Percentiles rank a stretch among this genome's conserved stretches.
Conservation (phyloP, 2,888 invertebrate species). For the Amaurobius ferox region DNA sequence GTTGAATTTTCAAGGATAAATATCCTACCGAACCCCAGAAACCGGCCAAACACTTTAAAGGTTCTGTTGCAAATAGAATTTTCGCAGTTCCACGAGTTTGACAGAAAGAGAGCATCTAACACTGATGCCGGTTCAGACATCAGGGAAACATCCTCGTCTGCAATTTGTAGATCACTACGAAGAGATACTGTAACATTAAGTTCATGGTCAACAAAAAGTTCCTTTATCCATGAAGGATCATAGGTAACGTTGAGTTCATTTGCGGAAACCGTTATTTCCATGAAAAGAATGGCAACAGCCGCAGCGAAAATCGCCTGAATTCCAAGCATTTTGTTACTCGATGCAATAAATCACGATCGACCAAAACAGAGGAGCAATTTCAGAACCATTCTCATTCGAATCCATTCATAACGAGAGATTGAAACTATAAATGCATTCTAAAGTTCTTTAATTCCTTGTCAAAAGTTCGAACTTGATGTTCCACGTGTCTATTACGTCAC, state of each 20-base stretch:
- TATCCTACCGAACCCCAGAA: conserved; percentile 42
- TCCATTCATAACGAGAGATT: too few relatives aligned
- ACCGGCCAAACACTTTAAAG: conserved; percentile 12
- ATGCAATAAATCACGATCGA: too few relatives aligned
- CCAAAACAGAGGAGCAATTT: too few relatives aligned
- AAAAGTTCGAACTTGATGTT: too few relatives aligned
- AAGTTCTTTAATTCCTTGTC: too few relatives aligned
- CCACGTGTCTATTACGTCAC: too few relatives aligned
- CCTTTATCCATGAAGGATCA: conserved; percentile 6
- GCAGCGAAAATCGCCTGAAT: too few relatives aligned
- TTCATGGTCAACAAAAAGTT: conserved; percentile 16
- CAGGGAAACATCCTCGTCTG: neutral
- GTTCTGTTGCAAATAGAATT: conserved; percentile 18
- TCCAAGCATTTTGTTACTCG: too few relatives aligned
- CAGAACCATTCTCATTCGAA: too few relatives aligned
- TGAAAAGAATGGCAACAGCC: neutral
- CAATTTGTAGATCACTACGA: neutral
- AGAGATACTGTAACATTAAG: conserved; percentile 23
- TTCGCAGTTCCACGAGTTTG: neutral
- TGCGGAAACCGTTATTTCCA: neutral
- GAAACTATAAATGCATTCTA: too few relatives aligned
- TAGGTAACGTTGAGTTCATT: conserved; percentile 19
- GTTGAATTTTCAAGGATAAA: neutral
- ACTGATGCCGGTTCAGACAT: neutral
- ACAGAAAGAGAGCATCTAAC: neutral